A percentile compares a stretch with the other conserved stretches of the same genome.
Conservation (phyloP, 2,113 vertebrate genomes). For the Pitta sordida region DNA sequence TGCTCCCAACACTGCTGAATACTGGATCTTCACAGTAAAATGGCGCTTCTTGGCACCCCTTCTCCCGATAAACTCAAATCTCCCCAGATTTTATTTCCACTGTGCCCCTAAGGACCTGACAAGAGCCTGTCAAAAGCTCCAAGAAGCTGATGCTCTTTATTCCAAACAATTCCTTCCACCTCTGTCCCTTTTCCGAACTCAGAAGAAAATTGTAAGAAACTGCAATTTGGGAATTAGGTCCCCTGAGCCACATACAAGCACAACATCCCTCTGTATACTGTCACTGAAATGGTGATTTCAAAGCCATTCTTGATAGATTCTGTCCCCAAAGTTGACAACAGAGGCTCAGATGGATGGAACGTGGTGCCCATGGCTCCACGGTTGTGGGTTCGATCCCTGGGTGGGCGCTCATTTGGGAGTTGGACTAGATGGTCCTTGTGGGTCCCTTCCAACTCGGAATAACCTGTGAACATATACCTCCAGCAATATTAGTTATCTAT, state of each 20-base stretch:
- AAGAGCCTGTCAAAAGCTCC: not conserved
- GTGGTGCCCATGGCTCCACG: too few relatives aligned
- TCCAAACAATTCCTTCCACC: not conserved
- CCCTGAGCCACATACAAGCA: not conserved
- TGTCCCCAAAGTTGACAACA: not conserved
- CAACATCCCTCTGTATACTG: not conserved
- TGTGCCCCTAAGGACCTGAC: not conserved
- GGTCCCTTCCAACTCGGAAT: too few relatives aligned
- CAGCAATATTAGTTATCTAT: not conserved
- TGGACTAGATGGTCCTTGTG: too few relatives aligned
- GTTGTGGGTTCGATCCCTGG: too few relatives aligned
- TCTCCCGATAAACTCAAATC: not conserved
- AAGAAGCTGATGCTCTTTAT: not conserved
- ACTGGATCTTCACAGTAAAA: not conserved
- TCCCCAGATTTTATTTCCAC: not conserved
- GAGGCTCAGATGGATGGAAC: too few relatives aligned
- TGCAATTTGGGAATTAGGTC: not conserved
- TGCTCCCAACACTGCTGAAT: accelerated
- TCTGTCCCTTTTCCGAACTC: not conserved
- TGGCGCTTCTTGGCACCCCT: not conserved
- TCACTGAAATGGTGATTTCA: not conserved
- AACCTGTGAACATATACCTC: not conserved
- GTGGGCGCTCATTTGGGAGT: too few relatives aligned
- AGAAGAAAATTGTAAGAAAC: not conserved
- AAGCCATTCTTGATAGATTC: not conserved